Evolutionary conservation across 1,140 invertebrate genomes (phyloP).

Genomic region (Neodiprion lecontei): DNA sequence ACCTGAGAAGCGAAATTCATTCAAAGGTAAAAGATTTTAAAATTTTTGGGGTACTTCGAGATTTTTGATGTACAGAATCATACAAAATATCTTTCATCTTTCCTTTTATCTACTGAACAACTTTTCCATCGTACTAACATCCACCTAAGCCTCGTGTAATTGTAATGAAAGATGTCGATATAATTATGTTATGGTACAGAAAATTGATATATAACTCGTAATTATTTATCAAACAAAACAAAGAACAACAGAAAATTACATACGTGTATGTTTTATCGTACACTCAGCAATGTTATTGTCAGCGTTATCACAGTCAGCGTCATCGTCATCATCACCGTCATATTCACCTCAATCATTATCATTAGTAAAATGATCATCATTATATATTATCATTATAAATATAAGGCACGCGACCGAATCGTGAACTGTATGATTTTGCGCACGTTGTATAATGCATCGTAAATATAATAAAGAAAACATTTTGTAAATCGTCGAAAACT

Average conservation of each 20-base stretch:
- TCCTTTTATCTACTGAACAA: background rate
- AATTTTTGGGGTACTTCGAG: background rate
- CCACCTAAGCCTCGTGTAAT: slow-evolving; percentile 8
- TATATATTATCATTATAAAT: background rate
- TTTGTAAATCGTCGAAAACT: slow-evolving; percentile 36
- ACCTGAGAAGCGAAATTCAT: background rate
- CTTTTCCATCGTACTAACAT: too few relatives aligned
- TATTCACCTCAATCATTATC: background rate
- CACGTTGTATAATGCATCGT: slow-evolving; percentile 37
- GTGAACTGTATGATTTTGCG: slow-evolving; percentile 37
- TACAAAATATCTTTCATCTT: background rate
- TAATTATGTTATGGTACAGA: slow-evolving; percentile 8
- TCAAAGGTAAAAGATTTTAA: too few relatives aligned
- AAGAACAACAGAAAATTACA: background rate
- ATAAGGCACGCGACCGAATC: background rate
- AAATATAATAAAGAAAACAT: slow-evolving; percentile 44
- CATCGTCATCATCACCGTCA: background rate
- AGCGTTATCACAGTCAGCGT: slow-evolving; percentile 30
- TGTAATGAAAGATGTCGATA: slow-evolving; percentile 7
- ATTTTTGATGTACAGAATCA: background rate
- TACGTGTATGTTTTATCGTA: slow-evolving; percentile 31
- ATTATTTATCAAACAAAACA: slow-evolving; percentile 43
- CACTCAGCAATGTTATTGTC: slow-evolving; percentile 42
- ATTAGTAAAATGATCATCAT: background rate
- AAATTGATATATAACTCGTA: slow-evolving; percentile 16